These are phyloP conservation scores for Adrianichthys oophorus DNA, from an alignment of 2,797 vertebrate genomes.

Conservation along the genomic window DNA sequence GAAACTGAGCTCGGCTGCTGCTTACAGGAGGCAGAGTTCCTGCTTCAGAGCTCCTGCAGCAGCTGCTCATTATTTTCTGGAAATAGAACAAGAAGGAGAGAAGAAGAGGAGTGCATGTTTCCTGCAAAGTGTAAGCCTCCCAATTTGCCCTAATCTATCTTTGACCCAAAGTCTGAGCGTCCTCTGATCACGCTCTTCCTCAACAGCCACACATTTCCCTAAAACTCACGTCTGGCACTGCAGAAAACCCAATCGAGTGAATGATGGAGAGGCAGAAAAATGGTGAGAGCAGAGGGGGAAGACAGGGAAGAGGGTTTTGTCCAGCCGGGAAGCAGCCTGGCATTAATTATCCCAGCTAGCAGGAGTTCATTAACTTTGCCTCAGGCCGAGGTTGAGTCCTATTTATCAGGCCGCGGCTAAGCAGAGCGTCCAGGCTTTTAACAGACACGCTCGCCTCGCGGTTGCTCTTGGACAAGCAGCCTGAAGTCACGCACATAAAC, in stretches of 20 bases:
- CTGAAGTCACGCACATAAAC: constrained; percentile 19
- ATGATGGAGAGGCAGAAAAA: constrained; percentile 37
- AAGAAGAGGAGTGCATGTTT: constrained; percentile 12
- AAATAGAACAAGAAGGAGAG: constrained; percentile 16
- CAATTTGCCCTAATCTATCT: constrained; percentile 42
- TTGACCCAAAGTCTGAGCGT: constrained; percentile 37
- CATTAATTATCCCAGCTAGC: constrained; percentile 72
- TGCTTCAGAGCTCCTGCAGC: constrained; percentile 19
- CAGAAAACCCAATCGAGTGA: constrained; percentile 44
- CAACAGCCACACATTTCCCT: constrained; percentile 25
- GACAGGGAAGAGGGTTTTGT: constrained; percentile 38
- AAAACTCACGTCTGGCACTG: constrained; percentile 40
- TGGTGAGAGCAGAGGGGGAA: constrained; percentile 1
- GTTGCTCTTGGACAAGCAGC: constrained; percentile 39
- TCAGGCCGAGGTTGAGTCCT: constrained; percentile 59
- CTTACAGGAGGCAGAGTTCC: constrained; percentile 23
- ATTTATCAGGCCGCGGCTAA: constrained; percentile 64
- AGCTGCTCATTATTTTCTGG: constrained; percentile 47
- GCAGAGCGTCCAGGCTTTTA: constrained; percentile 56
- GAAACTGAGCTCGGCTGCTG: constrained; percentile 7
- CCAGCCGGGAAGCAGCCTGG: constrained; percentile 51
- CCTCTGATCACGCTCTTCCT: constrained; percentile 24
- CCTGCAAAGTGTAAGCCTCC: constrained; percentile 22
- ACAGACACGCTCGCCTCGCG: constrained; percentile 28
- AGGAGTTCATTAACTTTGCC: constrained; percentile 74